These are phyloP conservation scores for Sebastes trivittatus DNA, from an alignment of 2,797 vertebrate genomes.

Conservation along the genomic window DNA sequence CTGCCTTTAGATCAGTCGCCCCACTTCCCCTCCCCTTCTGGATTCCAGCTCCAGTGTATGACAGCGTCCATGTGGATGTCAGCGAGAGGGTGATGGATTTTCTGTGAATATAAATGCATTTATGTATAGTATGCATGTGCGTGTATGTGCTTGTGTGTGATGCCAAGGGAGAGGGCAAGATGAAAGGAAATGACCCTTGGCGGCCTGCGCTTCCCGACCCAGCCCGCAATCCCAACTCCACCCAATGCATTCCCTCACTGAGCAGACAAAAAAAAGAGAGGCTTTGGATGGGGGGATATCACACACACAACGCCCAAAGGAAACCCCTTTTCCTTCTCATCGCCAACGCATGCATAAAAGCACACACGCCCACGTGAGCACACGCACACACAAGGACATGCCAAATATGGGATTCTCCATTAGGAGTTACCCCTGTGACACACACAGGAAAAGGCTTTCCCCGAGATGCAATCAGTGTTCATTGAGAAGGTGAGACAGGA, in stretches of 20 bases:
- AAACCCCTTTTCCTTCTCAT: slow-evolving; percentile 60
- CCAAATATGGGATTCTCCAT: slow-evolving; percentile 25
- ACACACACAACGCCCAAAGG: slow-evolving; percentile 56
- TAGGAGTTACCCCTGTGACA: slow-evolving; percentile 29
- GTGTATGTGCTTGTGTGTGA: neutral
- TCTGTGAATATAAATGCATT: slow-evolving; percentile 17
- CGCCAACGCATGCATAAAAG: slow-evolving; percentile 7
- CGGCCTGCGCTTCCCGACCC: slow-evolving; percentile 30
- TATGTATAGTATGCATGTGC: neutral
- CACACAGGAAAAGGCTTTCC: slow-evolving; percentile 48
- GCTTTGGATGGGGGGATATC: slow-evolving; percentile 14
- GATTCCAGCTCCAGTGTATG: slow-evolving; percentile 53
- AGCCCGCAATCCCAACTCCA: slow-evolving; percentile 44
- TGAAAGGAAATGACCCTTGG: slow-evolving; percentile 72
- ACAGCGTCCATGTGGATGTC: slow-evolving; percentile 63
- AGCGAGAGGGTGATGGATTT: slow-evolving; percentile 26
- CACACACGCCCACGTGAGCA: neutral
- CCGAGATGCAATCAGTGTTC: slow-evolving; percentile 31
- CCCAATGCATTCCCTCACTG: slow-evolving; percentile 51
- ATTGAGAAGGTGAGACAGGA: slow-evolving; percentile 30
- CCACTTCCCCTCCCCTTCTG: slow-evolving; percentile 36
- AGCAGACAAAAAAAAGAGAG: slow-evolving; percentile 4
- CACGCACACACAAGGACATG: neutral
- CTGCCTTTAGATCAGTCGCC: slow-evolving; percentile 39
- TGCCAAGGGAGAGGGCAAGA: slow-evolving; percentile 24